A percentile compares a stretch with the other conserved stretches of the same genome.
Conservation (phyloP, 2,888 invertebrate genomes). For the Lepidonotus clava region DNA sequence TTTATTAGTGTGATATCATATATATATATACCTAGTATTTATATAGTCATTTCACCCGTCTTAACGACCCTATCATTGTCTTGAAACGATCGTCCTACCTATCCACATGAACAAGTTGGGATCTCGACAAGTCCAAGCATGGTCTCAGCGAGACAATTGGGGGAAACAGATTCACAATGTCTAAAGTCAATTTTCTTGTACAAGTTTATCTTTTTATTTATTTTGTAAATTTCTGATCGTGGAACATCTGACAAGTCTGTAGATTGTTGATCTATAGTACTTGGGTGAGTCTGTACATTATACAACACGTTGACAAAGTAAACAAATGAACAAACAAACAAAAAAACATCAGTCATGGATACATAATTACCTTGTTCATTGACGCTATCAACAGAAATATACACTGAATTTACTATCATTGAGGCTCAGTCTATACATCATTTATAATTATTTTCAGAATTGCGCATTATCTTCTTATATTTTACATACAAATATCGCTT, state of each 20-base stretch:
- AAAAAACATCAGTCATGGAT: slow-evolving; percentile 7
- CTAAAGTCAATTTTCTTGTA: background rate
- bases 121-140: background rate
- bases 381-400: slow-evolving; percentile 32
- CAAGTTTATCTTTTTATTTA: background rate
- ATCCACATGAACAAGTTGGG: slow-evolving; percentile 20
- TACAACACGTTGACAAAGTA: slow-evolving; percentile 41
- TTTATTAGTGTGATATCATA: slow-evolving; percentile 58
- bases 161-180: background rate
- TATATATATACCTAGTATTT: slow-evolving; percentile 53
- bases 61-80: slow-evolving; percentile 9
- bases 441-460: background rate
- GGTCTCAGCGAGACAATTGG: background rate
- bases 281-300: slow-evolving; percentile 27
- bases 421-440: slow-evolving; percentile 21
- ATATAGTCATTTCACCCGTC: slow-evolving; percentile 44
- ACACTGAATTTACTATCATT: slow-evolving; percentile 34
- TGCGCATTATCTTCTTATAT: slow-evolving; percentile 1
- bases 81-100: background rate
- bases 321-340: background rate
- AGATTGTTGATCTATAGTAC: background rate
- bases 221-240: background rate
- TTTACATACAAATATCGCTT: slow-evolving; percentile 6
- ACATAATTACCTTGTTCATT: background rate
- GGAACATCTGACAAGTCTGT: background rate